Evolutionary conservation across 2,797 vertebrate species (phyloP).

Genomic region (Platyrinchus mystaceus): DNA sequence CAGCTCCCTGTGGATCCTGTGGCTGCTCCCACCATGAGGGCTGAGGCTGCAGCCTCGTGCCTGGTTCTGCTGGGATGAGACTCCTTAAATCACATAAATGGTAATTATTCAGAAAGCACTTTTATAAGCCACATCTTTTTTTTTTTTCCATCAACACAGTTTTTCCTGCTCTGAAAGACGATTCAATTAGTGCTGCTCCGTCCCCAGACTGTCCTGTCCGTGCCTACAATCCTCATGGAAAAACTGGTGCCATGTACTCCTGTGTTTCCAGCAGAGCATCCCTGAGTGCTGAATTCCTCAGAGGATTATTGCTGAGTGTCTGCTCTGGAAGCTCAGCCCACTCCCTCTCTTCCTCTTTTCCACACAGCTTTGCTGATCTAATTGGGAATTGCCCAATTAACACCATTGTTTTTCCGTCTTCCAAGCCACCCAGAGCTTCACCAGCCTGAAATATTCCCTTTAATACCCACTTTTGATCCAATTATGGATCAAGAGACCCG

Average conservation of each 20-base stretch:
- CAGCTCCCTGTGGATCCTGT: background rate
- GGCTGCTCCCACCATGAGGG: background rate
- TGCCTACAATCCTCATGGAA: accelerated
- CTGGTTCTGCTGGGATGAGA: background rate
- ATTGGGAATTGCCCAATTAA: background rate
- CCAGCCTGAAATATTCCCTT: background rate
- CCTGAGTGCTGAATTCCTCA: background rate
- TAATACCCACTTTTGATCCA: background rate
- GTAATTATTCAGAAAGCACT: background rate
- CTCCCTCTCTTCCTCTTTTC: background rate
- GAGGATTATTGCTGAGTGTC: background rate
- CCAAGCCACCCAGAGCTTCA: background rate
- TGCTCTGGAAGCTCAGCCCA: background rate
- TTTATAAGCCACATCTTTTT: background rate
- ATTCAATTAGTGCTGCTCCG: background rate
- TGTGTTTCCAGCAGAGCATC: background rate
- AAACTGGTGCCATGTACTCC: background rate
- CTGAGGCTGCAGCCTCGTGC: background rate
- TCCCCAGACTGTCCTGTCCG: background rate
- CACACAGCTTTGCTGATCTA: background rate
- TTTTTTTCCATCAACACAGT: background rate
- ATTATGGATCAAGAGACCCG: accelerated
- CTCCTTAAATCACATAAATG: background rate
- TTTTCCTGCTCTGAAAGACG: background rate
- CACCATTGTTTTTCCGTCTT: background rate